A percentile compares a stretch with the other conserved stretches of the same genome.
phyloP scores from a whole-genome alignment of 2,888 invertebrate species.

The Acrobasis consociella region DNA sequence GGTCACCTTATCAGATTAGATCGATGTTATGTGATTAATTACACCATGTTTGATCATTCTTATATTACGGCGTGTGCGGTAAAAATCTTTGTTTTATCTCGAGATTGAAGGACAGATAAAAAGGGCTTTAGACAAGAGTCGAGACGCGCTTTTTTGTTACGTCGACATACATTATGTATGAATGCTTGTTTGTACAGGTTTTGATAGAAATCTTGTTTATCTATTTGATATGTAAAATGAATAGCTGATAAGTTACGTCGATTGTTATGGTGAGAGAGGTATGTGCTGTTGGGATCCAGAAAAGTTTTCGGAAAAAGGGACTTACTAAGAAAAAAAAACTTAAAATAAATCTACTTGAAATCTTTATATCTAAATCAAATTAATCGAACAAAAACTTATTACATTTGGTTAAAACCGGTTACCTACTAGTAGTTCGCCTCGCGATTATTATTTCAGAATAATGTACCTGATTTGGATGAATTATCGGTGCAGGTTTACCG shows the following conservation, averaged over 20 bases:
- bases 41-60: constrained; percentile 45
- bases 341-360: too few species aligned
- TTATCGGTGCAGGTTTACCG: too few species aligned
- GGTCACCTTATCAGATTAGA: constrained; percentile 58
- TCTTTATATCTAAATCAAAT: too few species aligned
- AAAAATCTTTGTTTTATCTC: constrained; percentile 52
- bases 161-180: constrained; percentile 12
- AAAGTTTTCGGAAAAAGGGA: too few species aligned
- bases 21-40: constrained; percentile 64
- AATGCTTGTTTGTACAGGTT: constrained; percentile 9
- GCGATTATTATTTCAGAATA: too few species aligned
- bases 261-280: not conserved
- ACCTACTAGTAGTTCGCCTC: too few species aligned
- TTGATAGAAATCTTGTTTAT: constrained; percentile 16
- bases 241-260: constrained; percentile 5
- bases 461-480: too few species aligned
- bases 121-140: constrained; percentile 37
- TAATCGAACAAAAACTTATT: too few species aligned
- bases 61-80: constrained; percentile 49
- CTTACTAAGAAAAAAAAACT: too few species aligned
- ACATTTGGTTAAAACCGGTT: too few species aligned
- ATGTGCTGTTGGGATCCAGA: not conserved
- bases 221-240: constrained; percentile 2
- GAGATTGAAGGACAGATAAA: constrained; percentile 46
- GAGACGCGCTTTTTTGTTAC: constrained; percentile 7